Conservation (phyloP, 1,140 invertebrate genomes). For the Papilio machaon region DNA sequence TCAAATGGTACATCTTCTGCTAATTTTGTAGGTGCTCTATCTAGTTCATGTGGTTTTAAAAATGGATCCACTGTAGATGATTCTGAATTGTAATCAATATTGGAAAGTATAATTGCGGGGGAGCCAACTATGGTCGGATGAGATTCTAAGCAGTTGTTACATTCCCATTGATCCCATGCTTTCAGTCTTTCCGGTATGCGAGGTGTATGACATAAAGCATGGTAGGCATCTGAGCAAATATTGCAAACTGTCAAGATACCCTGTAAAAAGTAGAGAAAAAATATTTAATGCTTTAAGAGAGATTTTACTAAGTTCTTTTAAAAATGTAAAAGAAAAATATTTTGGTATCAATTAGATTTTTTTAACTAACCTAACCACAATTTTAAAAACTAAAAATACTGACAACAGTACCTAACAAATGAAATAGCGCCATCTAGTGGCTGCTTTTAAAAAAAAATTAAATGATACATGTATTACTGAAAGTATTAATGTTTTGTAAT, state of each 20-base stretch:
- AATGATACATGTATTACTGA: too few relatives aligned
- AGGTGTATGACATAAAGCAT: constrained; percentile 88
- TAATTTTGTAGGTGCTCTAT: constrained; percentile 68
- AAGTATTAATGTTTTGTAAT: too few relatives aligned
- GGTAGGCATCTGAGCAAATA: constrained; percentile 92
- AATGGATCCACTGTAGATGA: constrained; percentile 67
- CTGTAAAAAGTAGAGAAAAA: constrained; percentile 67
- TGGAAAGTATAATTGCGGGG: constrained; percentile 64
- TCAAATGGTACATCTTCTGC: constrained; percentile 80
- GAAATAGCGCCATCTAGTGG: too few relatives aligned
- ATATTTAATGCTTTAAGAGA: constrained; percentile 41
- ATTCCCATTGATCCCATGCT: constrained; percentile 83
- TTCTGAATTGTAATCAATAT: constrained; percentile 59
- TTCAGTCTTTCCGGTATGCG: constrained; percentile 82
- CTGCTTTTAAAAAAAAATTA: too few relatives aligned
- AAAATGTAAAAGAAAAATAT: too few relatives aligned
- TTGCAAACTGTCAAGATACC: constrained; percentile 89
- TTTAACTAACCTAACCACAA: too few relatives aligned
- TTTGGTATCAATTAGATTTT: too few relatives aligned
- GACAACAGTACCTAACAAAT: too few relatives aligned
- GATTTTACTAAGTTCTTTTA: background rate
- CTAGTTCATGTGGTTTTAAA: constrained; percentile 75
- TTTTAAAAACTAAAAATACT: too few relatives aligned
- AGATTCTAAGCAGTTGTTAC: constrained; percentile 82
- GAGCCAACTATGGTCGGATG: constrained; percentile 66